These are phyloP conservation scores for Poecilia picta DNA, from an alignment of 2,797 vertebrate genomes.

Conservation along the genomic window DNA sequence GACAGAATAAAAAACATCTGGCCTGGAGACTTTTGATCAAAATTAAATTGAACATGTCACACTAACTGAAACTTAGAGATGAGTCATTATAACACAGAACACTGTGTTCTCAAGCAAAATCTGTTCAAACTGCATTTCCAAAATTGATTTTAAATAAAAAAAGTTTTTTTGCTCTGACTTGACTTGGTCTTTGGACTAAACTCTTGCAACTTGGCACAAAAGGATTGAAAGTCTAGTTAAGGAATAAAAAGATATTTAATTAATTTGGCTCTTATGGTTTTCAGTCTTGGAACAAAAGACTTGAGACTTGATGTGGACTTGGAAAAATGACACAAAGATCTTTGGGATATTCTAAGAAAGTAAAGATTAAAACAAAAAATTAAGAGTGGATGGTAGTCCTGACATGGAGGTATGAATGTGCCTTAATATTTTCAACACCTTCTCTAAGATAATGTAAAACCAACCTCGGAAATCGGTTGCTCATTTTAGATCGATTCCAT, in stretches of 20 bases:
- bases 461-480: background rate
- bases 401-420: background rate
- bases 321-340: background rate
- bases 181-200: background rate
- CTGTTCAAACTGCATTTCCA: background rate
- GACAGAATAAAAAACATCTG: constrained; percentile 9
- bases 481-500: background rate
- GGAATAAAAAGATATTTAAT: background rate
- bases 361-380: background rate
- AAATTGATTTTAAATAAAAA: background rate
- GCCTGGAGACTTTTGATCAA: constrained; percentile 14
- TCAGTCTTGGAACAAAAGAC: background rate
- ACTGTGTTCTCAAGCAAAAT: background rate
- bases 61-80: background rate
- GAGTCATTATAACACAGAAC: background rate
- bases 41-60: constrained; percentile 12
- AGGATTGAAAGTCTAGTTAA: background rate
- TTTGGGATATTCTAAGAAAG: background rate
- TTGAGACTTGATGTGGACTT: background rate
- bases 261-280: background rate
- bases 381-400: background rate
- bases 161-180: background rate
- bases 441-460: constrained; percentile 17
- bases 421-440: background rate
- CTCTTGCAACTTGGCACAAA: background rate